Conservation (phyloP, 2,113 vertebrate species). For the Lipophrys pholis region DNA sequence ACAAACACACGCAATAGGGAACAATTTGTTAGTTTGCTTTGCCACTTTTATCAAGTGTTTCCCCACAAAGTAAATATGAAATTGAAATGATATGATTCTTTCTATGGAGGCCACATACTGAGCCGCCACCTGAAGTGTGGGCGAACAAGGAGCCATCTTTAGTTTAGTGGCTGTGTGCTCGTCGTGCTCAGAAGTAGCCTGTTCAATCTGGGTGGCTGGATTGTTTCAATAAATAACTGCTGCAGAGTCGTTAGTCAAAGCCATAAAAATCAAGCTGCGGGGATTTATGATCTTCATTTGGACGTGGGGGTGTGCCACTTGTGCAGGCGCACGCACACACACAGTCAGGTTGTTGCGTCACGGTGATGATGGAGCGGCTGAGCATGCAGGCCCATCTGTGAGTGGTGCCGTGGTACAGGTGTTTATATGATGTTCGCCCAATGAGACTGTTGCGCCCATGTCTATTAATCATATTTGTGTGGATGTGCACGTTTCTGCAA, state of each 20-base stretch:
- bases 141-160: conserved; percentile 51
- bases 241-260: conserved; percentile 74
- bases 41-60: conserved; percentile 37
- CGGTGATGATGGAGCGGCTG: conserved; percentile 64
- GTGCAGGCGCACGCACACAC: neutral
- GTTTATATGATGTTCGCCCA: conserved; percentile 66
- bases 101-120: conserved; percentile 25
- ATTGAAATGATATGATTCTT: conserved; percentile 22
- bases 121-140: conserved; percentile 11
- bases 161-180: conserved; percentile 10
- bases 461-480: conserved; percentile 58
- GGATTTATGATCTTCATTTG: conserved; percentile 79
- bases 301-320: conserved; percentile 47
- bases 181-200: conserved; percentile 61
- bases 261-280: conserved; percentile 73
- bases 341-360: conserved; percentile 56
- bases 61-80: conserved; percentile 37
- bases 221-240: conserved; percentile 81
- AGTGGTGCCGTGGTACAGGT: conserved; percentile 68
- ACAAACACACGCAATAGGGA: conserved; percentile 9
- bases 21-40: conserved; percentile 36
- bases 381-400: conserved; percentile 69
- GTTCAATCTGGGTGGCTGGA: conserved; percentile 74
- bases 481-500: conserved; percentile 41
- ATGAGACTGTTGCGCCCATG: conserved; percentile 49